Base-by-base conservation (phyloP, 2,888 invertebrate genomes). In the Aporophyla lueneburgensis region DNA sequence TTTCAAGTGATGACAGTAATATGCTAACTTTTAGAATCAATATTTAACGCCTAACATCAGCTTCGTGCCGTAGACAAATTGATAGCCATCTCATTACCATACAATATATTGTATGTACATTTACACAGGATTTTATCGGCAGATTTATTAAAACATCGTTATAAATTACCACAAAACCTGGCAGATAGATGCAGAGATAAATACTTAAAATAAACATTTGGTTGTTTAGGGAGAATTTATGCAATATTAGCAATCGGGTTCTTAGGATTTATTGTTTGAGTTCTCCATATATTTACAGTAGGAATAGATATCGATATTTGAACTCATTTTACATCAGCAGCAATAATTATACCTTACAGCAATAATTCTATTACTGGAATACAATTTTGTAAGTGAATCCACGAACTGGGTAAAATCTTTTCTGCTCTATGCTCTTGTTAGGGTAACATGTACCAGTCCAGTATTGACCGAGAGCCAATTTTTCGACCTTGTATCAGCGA, bases 71-170 rank as follows among this genome's bases (percentile, higher is more conserved):
- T 9, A 56, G 16, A 56, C 49, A 62, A 56, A 75, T n/a, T 43
- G 27, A 62, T 46, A 43, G 51, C 40, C 19, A 66, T 80, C 33
- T 51, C 12, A 66, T 66, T 80, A 56, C 1, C 54, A 58, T 79
- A 58, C 2, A 53, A 53, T 78, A 51, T 67, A n/a, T n/a, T n/a
- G n/a, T n/a, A n/a, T n/a, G n/a, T n/a, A 33, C 10, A 46, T 78
- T 33, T 16, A 46, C 16, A 78, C 7, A 9, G 0, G 58, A 59
- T 40, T 70, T 21, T 40, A n/a, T 46, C 21, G 4, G 6, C 21
- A 69, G 16, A 78, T 78, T 68, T 67, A 51, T 68, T 51, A 21
- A n/a, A 40, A 33, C n/a, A 58, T 51, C 33, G 24, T 14, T 53
- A 24, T 53, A 46, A 24, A 78, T 21, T 33, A 24, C 24, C 76